Conservation (phyloP, 2,113 vertebrate genomes). For the Microtus ochrogaster region DNA sequence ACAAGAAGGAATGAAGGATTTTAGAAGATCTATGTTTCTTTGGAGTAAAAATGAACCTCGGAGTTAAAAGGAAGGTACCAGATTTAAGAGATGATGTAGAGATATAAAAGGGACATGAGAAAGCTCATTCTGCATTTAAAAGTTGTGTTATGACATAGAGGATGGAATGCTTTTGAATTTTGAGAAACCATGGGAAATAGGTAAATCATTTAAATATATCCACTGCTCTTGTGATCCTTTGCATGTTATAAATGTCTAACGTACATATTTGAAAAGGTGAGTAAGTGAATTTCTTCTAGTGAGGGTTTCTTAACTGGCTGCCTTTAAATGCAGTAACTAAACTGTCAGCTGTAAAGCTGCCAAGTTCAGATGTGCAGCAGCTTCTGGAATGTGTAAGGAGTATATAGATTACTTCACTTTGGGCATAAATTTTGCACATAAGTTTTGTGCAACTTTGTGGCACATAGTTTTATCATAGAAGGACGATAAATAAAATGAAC, state of each 20-base stretch:
- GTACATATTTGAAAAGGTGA: neutral
- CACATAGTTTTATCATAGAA: neutral
- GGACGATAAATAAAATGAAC: slow-evolving; percentile 25
- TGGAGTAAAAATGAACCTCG: neutral
- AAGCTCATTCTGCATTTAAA: neutral
- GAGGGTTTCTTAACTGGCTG: neutral
- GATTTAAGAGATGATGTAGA: neutral
- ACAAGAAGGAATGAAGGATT: slow-evolving; percentile 6
- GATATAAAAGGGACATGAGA: neutral
- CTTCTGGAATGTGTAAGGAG: neutral
- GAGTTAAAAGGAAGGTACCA: neutral
- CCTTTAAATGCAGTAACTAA: neutral
- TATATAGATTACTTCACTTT: neutral
- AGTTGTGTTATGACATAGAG: neutral
- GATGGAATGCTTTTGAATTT: slow-evolving; percentile 19
- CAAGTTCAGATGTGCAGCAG: neutral
- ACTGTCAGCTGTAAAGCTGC: neutral
- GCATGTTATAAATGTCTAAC: neutral
- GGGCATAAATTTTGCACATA: neutral
- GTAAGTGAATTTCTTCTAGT: neutral
- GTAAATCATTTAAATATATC: neutral
- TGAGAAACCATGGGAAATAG: slow-evolving; percentile 21
- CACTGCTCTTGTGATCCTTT: neutral
- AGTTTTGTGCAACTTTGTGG: neutral
- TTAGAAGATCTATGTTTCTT: neutral